These are phyloP conservation scores for Yponomeuta cagnagella DNA, from an alignment of 2,888 invertebrate genomes.

Conservation along the genomic window DNA sequence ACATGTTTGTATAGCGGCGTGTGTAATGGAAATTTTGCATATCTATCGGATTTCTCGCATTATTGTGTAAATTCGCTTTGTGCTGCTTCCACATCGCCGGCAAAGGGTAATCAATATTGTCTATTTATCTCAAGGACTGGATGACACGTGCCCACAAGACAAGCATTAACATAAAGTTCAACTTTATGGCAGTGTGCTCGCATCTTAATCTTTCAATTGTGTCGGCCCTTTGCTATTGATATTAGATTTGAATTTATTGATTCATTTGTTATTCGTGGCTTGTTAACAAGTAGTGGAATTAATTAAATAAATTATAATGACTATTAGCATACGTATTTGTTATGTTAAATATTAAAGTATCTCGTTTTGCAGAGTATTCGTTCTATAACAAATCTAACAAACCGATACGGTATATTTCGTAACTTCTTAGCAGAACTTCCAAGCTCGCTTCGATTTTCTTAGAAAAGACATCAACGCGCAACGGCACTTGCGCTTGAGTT, in stretches of 20 bases:
- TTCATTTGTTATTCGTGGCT: neutral
- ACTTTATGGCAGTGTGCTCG: conserved; percentile 3
- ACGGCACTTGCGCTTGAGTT: conserved; percentile 1
- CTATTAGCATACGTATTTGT: neutral
- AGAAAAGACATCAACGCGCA: conserved; percentile 16
- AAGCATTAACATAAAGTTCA: conserved; percentile 10
- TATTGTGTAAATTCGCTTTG: conserved; percentile 45
- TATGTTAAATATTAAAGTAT: neutral
- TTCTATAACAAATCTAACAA: neutral
- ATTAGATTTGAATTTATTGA: conserved; percentile 14
- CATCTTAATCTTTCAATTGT: conserved; percentile 31
- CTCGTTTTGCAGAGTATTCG: no score
- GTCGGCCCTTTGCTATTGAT: conserved; percentile 28
- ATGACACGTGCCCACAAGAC: conserved; percentile 8
- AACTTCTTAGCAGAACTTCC: neutral
- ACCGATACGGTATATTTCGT: neutral
- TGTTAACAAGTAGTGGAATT: neutral
- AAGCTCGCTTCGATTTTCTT: conserved; percentile 3
- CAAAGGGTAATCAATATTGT: neutral
- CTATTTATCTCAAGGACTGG: conserved; percentile 9
- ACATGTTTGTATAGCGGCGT: conserved; percentile 49
- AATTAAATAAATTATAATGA: neutral
- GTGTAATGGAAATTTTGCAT: conserved; percentile 62
- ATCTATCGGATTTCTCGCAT: conserved; percentile 50
- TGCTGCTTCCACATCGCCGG: neutral